phyloP scores from a whole-genome alignment of 2,888 invertebrate species.

The Hipparchia semele region DNA sequence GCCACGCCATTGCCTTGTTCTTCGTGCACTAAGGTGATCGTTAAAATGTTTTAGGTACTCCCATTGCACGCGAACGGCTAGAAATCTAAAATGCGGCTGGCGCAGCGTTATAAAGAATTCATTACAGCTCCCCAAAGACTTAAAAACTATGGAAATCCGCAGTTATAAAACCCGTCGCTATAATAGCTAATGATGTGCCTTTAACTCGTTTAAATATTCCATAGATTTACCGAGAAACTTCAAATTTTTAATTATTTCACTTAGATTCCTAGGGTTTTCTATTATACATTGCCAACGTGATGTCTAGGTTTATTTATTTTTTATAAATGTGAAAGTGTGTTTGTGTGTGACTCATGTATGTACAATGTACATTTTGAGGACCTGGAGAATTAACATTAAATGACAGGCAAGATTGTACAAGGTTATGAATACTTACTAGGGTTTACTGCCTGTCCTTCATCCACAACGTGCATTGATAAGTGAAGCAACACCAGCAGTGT shows the following conservation, averaged over 20 bases:
- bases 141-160: constrained; percentile 29
- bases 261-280: background rate
- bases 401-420: no score
- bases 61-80: constrained; percentile 26
- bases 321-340: no score
- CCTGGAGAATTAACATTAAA: no score
- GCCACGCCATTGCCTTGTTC: constrained; percentile 19
- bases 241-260: background rate
- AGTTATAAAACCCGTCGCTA: constrained; percentile 24
- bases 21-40: constrained; percentile 16
- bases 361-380: no score
- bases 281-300: no score
- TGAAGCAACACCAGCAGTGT: constrained; percentile 73
- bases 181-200: background rate
- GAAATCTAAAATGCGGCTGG: constrained; percentile 28
- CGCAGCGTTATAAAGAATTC: constrained; percentile 33
- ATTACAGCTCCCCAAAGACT: constrained; percentile 31
- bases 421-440: constrained; percentile 63
- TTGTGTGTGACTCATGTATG: no score
- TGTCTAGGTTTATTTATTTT: no score
- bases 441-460: constrained; percentile 76
- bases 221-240: background rate
- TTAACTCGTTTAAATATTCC: background rate
- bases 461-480: constrained; percentile 74
- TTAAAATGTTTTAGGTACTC: constrained; percentile 21